Conservation (phyloP, 2,113 vertebrate genomes). For the Campylomormyrus tamandua region DNA sequence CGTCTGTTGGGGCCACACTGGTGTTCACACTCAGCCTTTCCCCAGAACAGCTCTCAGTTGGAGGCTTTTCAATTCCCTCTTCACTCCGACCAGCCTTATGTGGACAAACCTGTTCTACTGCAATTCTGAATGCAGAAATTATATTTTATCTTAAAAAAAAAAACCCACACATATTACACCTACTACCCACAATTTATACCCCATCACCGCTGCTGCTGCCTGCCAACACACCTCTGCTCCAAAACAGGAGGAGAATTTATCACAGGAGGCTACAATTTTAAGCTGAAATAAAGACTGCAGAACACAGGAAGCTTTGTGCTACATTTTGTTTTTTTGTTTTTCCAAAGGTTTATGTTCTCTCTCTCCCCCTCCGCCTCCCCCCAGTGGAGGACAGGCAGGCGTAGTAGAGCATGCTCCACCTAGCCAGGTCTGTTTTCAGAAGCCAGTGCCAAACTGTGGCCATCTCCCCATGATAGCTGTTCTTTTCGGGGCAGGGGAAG, state of each 20-base stretch:
- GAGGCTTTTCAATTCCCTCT: background rate
- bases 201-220: background rate
- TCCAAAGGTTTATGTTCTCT: background rate
- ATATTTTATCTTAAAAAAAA: conserved; percentile 31
- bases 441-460: background rate
- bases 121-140: conserved; percentile 28
- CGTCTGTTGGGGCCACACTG: background rate
- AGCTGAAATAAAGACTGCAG: background rate
- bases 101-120: conserved; percentile 36
- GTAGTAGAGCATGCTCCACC: background rate
- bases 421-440: background rate
- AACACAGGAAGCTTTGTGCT: conserved; percentile 10
- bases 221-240: background rate
- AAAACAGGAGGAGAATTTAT: background rate
- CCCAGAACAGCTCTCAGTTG: background rate
- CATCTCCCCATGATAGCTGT: background rate
- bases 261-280: background rate
- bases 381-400: background rate
- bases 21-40: background rate
- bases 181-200: background rate
- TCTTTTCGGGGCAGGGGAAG: background rate
- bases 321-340: background rate
- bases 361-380: background rate
- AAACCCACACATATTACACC: conserved; percentile 19
- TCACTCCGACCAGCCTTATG: background rate